Conservation (phyloP, 2,797 vertebrate genomes). For the Onychomys leucogaster region DNA sequence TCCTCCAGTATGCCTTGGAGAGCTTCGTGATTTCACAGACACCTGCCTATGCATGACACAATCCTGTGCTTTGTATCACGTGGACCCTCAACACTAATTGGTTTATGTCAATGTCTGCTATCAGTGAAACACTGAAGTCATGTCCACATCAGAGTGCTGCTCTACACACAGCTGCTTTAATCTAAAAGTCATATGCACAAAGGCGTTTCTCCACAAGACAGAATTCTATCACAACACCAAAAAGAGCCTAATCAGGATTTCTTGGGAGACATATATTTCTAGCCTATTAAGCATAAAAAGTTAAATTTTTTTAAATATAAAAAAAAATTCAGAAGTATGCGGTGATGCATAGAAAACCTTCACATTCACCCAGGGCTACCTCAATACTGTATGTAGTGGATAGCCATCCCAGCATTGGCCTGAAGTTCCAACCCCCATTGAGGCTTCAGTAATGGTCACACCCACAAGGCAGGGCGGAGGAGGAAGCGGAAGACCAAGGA, state of each 20-base stretch:
- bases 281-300: neutral
- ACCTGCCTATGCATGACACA: slow-evolving; percentile 61
- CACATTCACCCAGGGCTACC: neutral
- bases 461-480: no score
- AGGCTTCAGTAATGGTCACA: no score
- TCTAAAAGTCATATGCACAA: neutral
- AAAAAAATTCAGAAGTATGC: neutral
- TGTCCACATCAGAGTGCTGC: neutral
- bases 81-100: neutral
- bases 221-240: neutral
- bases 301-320: neutral
- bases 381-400: no score
- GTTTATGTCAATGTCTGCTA: neutral
- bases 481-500: no score
- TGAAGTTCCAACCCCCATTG: no score
- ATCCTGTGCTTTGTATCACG: slow-evolving; percentile 13
- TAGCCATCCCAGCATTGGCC: no score
- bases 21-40: slow-evolving; percentile 66
- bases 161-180: neutral
- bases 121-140: neutral
- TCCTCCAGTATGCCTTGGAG: slow-evolving; percentile 60
- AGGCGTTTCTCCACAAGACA: slow-evolving; percentile 11
- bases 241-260: neutral
- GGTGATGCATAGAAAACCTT: neutral
- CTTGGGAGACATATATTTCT: neutral